A percentile compares a stretch with the other conserved stretches of the same genome.
These are phyloP conservation scores for Andrena flavipes DNA, from an alignment of 2,888 invertebrate species.

Conservation along the genomic window DNA sequence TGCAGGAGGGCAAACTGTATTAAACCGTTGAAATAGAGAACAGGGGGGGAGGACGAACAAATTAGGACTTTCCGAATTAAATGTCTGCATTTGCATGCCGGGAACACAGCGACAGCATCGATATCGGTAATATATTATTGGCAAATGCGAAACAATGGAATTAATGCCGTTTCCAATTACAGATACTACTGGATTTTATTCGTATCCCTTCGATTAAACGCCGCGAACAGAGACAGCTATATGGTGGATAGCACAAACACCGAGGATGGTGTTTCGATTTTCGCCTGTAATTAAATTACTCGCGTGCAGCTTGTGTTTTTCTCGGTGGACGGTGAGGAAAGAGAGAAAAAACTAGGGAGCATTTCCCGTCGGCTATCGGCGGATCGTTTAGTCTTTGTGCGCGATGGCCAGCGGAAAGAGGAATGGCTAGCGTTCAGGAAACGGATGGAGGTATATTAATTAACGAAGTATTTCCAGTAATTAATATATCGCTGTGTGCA, in stretches of 20 bases:
- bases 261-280: background rate
- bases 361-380: background rate
- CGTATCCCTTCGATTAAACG: background rate
- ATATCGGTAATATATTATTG: slow-evolving; percentile 21
- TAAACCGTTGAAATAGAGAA: background rate
- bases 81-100: background rate
- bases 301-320: background rate
- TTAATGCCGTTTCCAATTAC: slow-evolving; percentile 30
- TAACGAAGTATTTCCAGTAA: slow-evolving; percentile 59
- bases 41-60: background rate
- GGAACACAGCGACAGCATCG: background rate
- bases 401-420: slow-evolving; percentile 18
- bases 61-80: slow-evolving; percentile 15
- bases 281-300: slow-evolving; percentile 11
- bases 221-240: background rate
- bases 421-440: slow-evolving; percentile 8
- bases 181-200: slow-evolving; percentile 21
- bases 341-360: background rate
- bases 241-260: background rate
- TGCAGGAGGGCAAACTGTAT: background rate
- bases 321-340: background rate
- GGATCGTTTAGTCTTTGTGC: slow-evolving; percentile 2
- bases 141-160: slow-evolving; percentile 18
- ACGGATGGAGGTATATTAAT: slow-evolving; percentile 61
- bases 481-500: slow-evolving; percentile 60